Evolutionary conservation across 1,140 invertebrate species (phyloP), one percentile per base, ranked within the genome.

Genomic region (Physella acuta): DNA sequence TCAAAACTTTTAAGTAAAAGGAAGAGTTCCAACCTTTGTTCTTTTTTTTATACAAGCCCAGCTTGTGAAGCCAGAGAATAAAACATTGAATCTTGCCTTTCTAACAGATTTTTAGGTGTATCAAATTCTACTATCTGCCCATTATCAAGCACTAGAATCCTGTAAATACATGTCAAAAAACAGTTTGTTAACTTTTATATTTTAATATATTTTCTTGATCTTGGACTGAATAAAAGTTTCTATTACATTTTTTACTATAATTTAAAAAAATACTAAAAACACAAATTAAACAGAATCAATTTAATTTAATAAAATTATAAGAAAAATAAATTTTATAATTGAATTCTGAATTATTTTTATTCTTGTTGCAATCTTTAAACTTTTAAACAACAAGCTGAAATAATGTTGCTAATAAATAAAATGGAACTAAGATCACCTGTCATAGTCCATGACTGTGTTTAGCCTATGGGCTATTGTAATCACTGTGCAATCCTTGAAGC

Each of bases 111-210:
- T 8, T 71, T 56, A 2, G 85, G 85, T 17, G 79, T 66, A 65
- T 85, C 86, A 65, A 82, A 85, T 61, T 86, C 85, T 24, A 61
- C 71, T 1, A 87, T 73, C 51, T 72, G 84, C 5, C 95, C 95
- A 75, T 89, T 90, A 84, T 96, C 94, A 77, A 98, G 86, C 34
- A 98, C 94, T 79, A 97, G 90, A 37, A 97, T 92, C 63, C 89
- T 88, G 81, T 24, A 55, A 20, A 55, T 30, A 55, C 5, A 14
- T 30, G 53, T 36, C 34, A 2, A 16, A 17, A n/a, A 62, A 8
- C 60, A 33, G 2, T 4, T 30, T 4, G 4, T n/a, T 62, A 11
- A 24, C 16, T 36, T 11, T 37, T 36, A 0, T 0, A n/a, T 30
- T 31, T 20, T 58, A 30, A 14, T 58, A 28, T 58, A 28, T 28